These are phyloP conservation scores for Crypturellus tataupa DNA, from an alignment of 2,797 vertebrate species.

Conservation along the genomic window DNA sequence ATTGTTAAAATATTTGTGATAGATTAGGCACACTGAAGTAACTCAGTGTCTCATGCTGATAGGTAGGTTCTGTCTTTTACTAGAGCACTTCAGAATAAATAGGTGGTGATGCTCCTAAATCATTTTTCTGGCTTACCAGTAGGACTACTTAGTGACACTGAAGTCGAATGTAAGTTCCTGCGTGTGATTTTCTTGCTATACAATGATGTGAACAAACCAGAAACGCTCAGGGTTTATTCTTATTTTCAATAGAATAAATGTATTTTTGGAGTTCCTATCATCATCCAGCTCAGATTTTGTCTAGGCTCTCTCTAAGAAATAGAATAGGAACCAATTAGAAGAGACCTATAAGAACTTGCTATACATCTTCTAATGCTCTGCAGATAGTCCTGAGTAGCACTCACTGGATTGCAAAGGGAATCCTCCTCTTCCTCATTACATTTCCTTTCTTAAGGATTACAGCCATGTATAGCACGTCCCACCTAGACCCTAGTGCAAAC, in stretches of 20 bases:
- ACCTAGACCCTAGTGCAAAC: background rate
- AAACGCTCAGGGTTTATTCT: background rate
- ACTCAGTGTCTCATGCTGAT: background rate
- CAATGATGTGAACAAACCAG: background rate
- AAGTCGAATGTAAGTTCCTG: background rate
- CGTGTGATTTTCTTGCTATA: background rate
- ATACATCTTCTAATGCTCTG: background rate
- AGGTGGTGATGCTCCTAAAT: background rate
- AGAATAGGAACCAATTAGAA: background rate
- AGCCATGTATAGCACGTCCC: background rate
- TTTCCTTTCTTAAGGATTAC: background rate
- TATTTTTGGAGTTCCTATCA: background rate
- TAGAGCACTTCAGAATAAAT: background rate
- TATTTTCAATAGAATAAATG: background rate
- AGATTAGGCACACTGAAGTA: background rate
- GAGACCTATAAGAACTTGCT: background rate
- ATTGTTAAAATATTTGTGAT: background rate
- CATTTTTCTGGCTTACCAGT: background rate
- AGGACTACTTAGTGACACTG: background rate
- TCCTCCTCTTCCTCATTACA: background rate
- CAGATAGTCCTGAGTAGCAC: background rate
- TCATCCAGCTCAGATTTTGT: background rate
- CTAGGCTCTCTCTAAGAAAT: background rate
- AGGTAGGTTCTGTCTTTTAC: background rate
- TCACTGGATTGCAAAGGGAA: background rate